A percentile compares a stretch with the other conserved stretches of the same genome.
These are phyloP conservation scores for Circaetus cinerascens DNA, from an alignment of 2,113 vertebrate species.

Conservation along the genomic window DNA sequence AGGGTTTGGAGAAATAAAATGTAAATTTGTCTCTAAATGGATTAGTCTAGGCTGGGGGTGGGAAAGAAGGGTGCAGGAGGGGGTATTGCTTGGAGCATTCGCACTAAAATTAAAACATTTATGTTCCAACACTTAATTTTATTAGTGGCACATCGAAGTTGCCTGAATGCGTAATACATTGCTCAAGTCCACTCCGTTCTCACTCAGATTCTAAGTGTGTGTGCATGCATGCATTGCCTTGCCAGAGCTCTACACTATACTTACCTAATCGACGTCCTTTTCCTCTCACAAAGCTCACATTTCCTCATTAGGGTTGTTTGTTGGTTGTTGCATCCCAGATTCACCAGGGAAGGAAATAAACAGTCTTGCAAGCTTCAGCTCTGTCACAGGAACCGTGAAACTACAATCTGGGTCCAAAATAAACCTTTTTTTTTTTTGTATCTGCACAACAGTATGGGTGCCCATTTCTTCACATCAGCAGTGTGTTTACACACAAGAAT, in stretches of 20 bases:
- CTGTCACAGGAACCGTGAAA: neutral
- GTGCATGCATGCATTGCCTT: neutral
- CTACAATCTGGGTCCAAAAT: neutral
- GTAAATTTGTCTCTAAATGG: constrained; percentile 73
- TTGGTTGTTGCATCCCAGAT: neutral
- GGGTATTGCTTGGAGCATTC: constrained; percentile 54
- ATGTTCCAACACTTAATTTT: constrained; percentile 73
- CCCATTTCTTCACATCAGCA: neutral
- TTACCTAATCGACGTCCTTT: neutral
- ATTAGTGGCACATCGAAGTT: constrained; percentile 59
- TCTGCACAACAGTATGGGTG: neutral
- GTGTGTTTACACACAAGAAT: neutral
- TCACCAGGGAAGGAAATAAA: neutral
- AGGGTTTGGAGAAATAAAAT: constrained; percentile 73
- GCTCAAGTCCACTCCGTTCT: neutral
- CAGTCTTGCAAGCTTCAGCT: neutral
- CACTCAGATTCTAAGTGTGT: neutral
- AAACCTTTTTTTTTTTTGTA: neutral
- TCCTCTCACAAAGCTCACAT: neutral
- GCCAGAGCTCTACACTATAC: neutral
- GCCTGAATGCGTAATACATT: constrained; percentile 45
- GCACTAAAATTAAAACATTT: constrained; percentile 71
- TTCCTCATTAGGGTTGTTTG: neutral
- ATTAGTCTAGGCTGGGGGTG: constrained; percentile 65
- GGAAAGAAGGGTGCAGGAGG: constrained; percentile 15